A percentile compares a stretch with the other conserved stretches of the same genome.
Conservation (phyloP, 2,888 invertebrate species). For the Candidula unifasciata region DNA sequence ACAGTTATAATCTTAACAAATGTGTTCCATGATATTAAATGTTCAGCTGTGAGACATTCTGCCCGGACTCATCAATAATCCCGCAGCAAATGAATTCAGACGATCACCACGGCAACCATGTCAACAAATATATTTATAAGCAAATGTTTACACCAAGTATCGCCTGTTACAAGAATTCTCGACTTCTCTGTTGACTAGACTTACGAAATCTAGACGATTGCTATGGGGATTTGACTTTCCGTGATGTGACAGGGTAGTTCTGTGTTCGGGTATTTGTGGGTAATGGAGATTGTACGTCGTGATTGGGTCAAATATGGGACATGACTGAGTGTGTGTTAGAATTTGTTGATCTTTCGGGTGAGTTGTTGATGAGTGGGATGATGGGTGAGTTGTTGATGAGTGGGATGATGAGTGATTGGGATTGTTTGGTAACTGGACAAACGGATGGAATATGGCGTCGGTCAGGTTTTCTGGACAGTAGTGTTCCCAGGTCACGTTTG, state of each 20-base stretch:
- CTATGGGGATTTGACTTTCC: background rate
- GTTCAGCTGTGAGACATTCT: too few species aligned
- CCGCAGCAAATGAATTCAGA: background rate
- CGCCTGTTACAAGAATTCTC: background rate
- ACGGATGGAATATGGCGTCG: background rate
- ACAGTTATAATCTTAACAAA: too few species aligned
- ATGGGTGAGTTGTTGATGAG: too few species aligned
- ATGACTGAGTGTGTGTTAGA: background rate
- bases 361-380: background rate
- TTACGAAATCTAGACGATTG: slow-evolving; percentile 11
- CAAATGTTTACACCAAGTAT: slow-evolving; percentile 1
- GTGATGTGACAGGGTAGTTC: background rate
- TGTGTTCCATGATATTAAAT: too few species aligned
- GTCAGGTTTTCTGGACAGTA: background rate
- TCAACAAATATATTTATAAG: background rate
- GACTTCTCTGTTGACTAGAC: background rate
- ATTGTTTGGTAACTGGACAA: background rate
- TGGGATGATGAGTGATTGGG: too few species aligned
- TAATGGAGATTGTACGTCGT: background rate
- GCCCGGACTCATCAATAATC: too few species aligned
- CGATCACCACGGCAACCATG: background rate
- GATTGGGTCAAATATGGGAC: slow-evolving; percentile 20
- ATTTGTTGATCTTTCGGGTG: background rate
- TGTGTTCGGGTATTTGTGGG: background rate
- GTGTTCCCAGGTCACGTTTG: background rate